Base-by-base conservation (phyloP, 2,888 invertebrate genomes). In the Halictus ligatus region DNA sequence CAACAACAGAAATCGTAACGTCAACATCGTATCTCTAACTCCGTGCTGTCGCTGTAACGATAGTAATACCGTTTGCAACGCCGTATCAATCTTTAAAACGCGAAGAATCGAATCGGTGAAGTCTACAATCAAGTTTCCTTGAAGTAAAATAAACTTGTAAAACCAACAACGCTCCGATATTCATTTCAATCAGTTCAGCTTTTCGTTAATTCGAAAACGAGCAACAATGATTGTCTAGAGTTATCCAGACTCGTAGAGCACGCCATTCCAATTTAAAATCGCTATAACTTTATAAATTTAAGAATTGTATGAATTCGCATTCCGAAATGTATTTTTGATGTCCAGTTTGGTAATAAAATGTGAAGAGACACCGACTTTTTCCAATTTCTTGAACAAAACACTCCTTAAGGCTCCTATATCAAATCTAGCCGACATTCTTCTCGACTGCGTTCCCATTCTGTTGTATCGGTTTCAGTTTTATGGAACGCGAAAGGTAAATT, bases 321-420 rank as follows among this genome's bases (percentile, higher is more conserved):
- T 18, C 29, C 64, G 15, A 1, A 29, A 15, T 15, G 60, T 64
- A 18, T 64, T 64, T 64, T 64, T 15, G 25, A 64, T 15, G 2
- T 15, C 64, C 7, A 0, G 2, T 29, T 18, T 18, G 7, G 29
- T 18, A 29, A 25, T n/a, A 15, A 29, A 64, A 64, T n/a, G 3
- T 1, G 13, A 5, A 64, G 29, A 13, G 29, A 64, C 64, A 29
- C 8, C 18, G 29, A 2, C 1, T 64, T 64, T 64, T 64, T 29
- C 29, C 7, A 64, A 29, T 64, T 29, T 64, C 29, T 64, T 29
- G 64, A 64, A 18, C 18, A 29, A 64, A 64, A 18, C 29, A 29
- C 2, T 29, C n/a, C 29, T 64, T 29, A 50, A 40, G 48, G 67
- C 79, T 73, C 84, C 79, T 79, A 48, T 76, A 84, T 79, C 79